These are phyloP conservation scores for Chauna torquata DNA, from an alignment of 2,113 vertebrate species.

Conservation along the genomic window DNA sequence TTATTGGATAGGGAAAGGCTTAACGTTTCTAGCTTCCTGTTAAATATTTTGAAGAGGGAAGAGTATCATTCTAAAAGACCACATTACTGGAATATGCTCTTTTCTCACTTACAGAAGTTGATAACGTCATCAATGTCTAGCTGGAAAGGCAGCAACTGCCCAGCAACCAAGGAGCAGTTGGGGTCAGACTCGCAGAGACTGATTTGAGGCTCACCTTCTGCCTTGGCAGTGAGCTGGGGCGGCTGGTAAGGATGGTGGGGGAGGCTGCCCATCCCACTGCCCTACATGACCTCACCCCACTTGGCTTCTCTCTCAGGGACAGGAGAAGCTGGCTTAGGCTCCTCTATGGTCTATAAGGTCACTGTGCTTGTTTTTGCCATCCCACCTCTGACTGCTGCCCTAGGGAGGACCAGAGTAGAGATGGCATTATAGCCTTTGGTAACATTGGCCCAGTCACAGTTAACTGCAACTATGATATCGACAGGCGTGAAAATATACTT, in stretches of 20 bases:
- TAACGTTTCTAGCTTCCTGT: neutral
- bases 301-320: neutral
- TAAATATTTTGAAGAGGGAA: slow-evolving; percentile 34
- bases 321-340: neutral
- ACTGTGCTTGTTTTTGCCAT: neutral
- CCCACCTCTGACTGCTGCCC: neutral
- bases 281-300: neutral
- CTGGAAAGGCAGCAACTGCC: neutral
- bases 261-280: neutral
- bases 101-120: neutral
- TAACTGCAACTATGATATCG: neutral
- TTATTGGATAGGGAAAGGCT: neutral
- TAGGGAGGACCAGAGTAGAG: neutral
- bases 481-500: neutral
- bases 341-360: neutral
- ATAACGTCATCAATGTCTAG: neutral
- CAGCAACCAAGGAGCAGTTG: neutral
- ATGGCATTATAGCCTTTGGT: neutral
- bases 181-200: neutral
- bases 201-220: neutral
- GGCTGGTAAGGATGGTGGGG: neutral
- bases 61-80: neutral
- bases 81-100: neutral
- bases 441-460: neutral
- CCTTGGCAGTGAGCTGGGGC: neutral